Conservation (phyloP, 37 sponge, comb jelly and placozoan genomes). For the Haliclona indistincta region DNA sequence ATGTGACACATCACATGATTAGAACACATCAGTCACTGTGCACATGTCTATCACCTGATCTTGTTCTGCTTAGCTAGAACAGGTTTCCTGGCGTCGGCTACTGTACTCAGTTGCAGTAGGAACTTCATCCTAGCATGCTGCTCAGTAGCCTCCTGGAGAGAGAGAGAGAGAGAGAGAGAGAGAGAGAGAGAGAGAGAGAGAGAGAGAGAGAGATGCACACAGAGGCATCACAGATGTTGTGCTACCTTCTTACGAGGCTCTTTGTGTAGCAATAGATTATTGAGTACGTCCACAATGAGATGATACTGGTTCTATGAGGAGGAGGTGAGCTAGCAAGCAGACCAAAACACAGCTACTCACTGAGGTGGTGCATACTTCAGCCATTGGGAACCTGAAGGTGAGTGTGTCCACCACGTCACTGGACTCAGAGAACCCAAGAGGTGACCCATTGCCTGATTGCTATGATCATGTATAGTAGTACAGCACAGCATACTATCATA, state of each 20-base stretch:
- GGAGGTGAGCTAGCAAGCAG: not conserved
- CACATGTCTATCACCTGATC: slow-evolving; percentile 57
- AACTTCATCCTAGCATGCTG: slow-evolving; percentile 70
- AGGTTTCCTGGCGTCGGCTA: slow-evolving; percentile 56
- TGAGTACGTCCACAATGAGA: slow-evolving; percentile 84
- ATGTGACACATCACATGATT: not conserved
- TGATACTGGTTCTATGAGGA: slow-evolving; percentile 68
- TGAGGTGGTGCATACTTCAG: slow-evolving; percentile 77
- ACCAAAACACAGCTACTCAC: slow-evolving; percentile 44
- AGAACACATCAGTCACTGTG: no score
- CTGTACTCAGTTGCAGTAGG: slow-evolving; percentile 65
- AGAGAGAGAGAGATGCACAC: slow-evolving; percentile 3
- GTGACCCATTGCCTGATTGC: not conserved
- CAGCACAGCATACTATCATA: no score
- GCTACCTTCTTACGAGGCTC: slow-evolving; percentile 82
- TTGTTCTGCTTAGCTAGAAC: slow-evolving; percentile 65
- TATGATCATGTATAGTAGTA: no score
- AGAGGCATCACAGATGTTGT: not conserved
- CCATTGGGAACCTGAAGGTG: slow-evolving; percentile 75
- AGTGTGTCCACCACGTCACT: slow-evolving; percentile 75
- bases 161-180: not conserved
- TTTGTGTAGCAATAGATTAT: slow-evolving; percentile 86
- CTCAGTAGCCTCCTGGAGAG: slow-evolving; percentile 53
- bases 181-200: slow-evolving; percentile 5
- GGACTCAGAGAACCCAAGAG: not conserved